Evolutionary conservation across 2,888 invertebrate species (phyloP).

Genomic region (Ctenicera cuprea): DNA sequence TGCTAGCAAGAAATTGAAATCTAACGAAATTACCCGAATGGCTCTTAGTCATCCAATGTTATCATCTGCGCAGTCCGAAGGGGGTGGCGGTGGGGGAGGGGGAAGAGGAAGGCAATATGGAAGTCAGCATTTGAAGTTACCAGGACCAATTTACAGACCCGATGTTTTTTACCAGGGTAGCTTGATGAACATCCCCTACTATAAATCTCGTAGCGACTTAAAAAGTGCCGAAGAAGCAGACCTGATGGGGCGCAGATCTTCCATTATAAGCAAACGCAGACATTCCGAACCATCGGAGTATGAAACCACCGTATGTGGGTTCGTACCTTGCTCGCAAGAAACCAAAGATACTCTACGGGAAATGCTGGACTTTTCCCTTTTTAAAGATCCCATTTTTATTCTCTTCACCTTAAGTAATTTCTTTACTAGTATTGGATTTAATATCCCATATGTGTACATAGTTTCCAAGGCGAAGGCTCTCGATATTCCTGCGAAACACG

Average conservation of each 20-base stretch:
- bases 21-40: conserved; percentile 73
- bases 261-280: conserved; percentile 54
- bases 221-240: conserved; percentile 61
- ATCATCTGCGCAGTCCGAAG: conserved; percentile 69
- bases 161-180: conserved; percentile 94
- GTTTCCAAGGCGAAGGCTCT: conserved; percentile 82
- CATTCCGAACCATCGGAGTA: conserved; percentile 49
- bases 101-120: conserved; percentile 67
- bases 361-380: conserved; percentile 91
- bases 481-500: conserved; percentile 75
- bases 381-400: conserved; percentile 90
- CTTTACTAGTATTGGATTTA: conserved; percentile 95
- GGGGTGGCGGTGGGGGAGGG: too few relatives aligned
- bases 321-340: conserved; percentile 79
- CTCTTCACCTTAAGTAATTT: conserved; percentile 96
- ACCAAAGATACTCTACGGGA: conserved; percentile 82
- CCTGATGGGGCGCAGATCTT: conserved; percentile 61
- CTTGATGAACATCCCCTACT: conserved; percentile 72
- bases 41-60: conserved; percentile 84
- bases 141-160: conserved; percentile 87
- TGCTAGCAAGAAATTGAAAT: conserved; percentile 57
- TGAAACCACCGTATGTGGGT: conserved; percentile 71
- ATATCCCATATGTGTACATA: conserved; percentile 93
- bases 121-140: conserved; percentile 70
- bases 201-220: conserved; percentile 65